Evolutionary conservation across 1,140 invertebrate genomes (phyloP), one percentile per base, ranked within the genome.

Genomic region (Gonatopus flavifemur): DNA sequence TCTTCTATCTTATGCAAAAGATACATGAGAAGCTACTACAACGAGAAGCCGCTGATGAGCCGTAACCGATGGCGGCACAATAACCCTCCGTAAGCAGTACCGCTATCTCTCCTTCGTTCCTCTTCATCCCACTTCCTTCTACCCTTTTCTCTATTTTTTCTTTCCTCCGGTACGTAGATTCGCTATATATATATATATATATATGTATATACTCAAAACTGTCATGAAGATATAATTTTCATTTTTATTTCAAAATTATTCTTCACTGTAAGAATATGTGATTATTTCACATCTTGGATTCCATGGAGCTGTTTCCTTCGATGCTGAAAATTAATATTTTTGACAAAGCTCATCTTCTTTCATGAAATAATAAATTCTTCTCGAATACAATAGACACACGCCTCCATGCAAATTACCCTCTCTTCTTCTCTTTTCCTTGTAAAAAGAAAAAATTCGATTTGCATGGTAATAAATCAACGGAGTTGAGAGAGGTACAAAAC

Each of bases 21-120:
- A 49, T 35, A 46, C 55, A 52, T 47, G 60, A 64, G 59, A 56
- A 64, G 55, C 57, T 70, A 49, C 59, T n/a, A n/a, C n/a, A n/a
- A n/a, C n/a, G n/a, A n/a, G n/a, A n/a, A 57, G 52, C 63, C 63
- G 49, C 62, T 74, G 72, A 74, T 70, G 71, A 74, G 71, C 67
- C 70, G 66, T 72, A 67, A 69, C 74, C 70, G 66, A 75, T 72
- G 56, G 62, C 59, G 53, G 52, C 58, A 74, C 70, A 74, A 76
- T 74, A 73, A 72, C 62, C 66, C 58, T 68, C 64, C 60, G 68
- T 63, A 69, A 65, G 60, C 64, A 58, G 72, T 73, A 74, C 72
- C 74, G 72, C 72, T 74, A 74, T 69, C 57, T 69, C 54, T 56
- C 62, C 57, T 63, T 58, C 50, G 57, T 66, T 59, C 42, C 43